Evolutionary conservation across 2,888 invertebrate genomes (phyloP).

Genomic region (Thera britannica): DNA sequence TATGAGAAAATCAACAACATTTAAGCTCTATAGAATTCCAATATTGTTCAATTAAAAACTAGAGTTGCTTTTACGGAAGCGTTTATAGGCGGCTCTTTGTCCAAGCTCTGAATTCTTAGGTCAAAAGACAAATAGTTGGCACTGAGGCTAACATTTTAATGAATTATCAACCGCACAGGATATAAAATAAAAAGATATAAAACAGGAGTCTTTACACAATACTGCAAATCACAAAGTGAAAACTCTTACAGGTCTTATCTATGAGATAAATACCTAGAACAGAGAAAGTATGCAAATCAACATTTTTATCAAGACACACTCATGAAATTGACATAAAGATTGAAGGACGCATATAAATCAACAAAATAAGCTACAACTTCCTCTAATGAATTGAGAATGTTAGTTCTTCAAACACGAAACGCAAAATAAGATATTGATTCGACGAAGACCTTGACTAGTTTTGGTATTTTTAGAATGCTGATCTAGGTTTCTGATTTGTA

Average conservation of each 20-base stretch:
- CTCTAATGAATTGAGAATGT: slow-evolving; percentile 21
- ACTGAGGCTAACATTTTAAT: no score
- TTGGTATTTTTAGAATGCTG: slow-evolving; percentile 17
- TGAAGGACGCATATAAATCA: slow-evolving; percentile 10
- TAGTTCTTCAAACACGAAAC: slow-evolving; percentile 14
- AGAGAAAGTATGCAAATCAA: neutral
- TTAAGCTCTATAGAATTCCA: no score
- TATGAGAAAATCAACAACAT: slow-evolving; percentile 7
- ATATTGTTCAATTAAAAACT: neutral
- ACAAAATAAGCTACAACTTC: slow-evolving; percentile 13
- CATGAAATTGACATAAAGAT: slow-evolving; percentile 1
- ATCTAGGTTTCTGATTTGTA: neutral
- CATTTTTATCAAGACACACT: neutral
- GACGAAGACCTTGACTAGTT: slow-evolving; percentile 20
- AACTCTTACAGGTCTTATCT: no score
- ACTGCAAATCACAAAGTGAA: no score
- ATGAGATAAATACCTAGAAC: no score
- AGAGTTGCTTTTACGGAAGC: neutral
- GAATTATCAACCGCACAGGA: no score
- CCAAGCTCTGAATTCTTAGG: no score
- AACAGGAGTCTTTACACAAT: no score
- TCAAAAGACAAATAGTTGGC: no score
- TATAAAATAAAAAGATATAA: no score
- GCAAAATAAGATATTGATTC: slow-evolving; percentile 26
- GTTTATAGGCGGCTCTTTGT: no score